phyloP scores from a whole-genome alignment of 2,888 invertebrate genomes.

The Alentia gelatinosa region DNA sequence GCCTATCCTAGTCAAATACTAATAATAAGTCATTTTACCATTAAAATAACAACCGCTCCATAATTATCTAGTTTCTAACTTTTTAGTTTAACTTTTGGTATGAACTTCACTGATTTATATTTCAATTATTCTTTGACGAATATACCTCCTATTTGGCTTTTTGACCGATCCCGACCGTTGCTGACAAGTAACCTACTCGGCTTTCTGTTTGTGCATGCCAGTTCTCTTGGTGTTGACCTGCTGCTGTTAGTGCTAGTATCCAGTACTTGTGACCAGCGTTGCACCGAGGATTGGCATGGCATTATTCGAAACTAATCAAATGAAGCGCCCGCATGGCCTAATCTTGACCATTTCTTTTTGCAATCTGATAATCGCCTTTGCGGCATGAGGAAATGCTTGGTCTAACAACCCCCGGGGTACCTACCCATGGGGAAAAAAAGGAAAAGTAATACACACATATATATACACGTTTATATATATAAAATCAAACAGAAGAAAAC shows the following conservation, averaged over 20 bases:
- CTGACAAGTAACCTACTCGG: neutral
- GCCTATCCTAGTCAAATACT: neutral
- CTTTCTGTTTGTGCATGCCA: neutral
- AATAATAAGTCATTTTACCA: neutral
- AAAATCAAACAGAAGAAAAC: neutral
- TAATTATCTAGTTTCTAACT: neutral
- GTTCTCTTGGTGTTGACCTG: slow-evolving; percentile 43
- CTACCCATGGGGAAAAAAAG: neutral
- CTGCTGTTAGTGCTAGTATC: slow-evolving; percentile 2
- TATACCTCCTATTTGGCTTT: neutral
- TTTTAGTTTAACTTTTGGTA: neutral
- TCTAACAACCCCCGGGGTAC: neutral
- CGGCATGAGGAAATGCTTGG: neutral
- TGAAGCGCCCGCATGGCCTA: neutral
- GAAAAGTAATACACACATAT: neutral
- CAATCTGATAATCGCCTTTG: neutral
- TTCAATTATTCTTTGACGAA: neutral
- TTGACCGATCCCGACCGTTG: neutral
- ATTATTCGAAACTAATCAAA: neutral
- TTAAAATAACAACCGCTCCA: neutral
- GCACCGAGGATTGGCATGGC: slow-evolving; percentile 26
- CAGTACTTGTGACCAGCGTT: slow-evolving; percentile 5
- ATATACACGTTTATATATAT: neutral
- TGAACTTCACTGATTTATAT: slow-evolving; percentile 40
- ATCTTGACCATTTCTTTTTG: neutral